A percentile compares a stretch with the other conserved stretches of the same genome.
Evolutionary conservation across 2,888 invertebrate species (phyloP).

Genomic region (Caenorhabditis sp.): DNA sequence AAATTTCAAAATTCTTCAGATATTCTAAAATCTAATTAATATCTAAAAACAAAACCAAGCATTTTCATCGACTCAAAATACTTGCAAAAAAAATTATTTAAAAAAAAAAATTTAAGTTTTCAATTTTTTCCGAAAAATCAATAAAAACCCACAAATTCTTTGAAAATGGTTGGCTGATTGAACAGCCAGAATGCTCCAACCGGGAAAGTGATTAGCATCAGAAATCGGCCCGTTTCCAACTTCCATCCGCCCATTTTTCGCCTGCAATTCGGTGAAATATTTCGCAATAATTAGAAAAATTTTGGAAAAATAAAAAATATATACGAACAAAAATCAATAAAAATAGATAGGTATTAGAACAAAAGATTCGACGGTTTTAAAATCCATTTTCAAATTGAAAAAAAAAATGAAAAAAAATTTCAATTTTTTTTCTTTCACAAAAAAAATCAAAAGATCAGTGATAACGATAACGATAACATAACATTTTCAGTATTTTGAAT

Average conservation of each 20-base stretch:
- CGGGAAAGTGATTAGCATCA: constrained; percentile 78
- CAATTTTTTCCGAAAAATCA: background rate
- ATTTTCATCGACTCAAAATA: background rate
- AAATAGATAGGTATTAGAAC: too few relatives aligned
- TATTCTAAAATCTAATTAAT: too few relatives aligned
- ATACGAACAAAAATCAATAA: too few relatives aligned
- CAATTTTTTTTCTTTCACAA: too few relatives aligned
- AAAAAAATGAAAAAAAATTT: too few relatives aligned
- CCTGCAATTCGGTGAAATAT: constrained; percentile 30
- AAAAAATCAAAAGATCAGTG: too few relatives aligned
- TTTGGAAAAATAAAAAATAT: constrained; percentile 13
- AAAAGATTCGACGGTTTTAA: too few relatives aligned
- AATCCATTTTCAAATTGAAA: too few relatives aligned
- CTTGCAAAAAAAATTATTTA: background rate
- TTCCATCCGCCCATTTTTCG: constrained; percentile 77
- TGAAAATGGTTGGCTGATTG: constrained; percentile 79
- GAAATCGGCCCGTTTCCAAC: constrained; percentile 75
- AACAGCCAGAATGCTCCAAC: constrained; percentile 81
- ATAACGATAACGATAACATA: too few relatives aligned
- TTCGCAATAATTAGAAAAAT: constrained; percentile 35
- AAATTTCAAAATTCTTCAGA: too few relatives aligned
- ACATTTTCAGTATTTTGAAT: too few relatives aligned
- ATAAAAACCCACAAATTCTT: constrained; percentile 74
- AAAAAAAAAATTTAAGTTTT: constrained; percentile 3
- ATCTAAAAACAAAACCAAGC: background rate